Base-by-base conservation (phyloP, 1,140 invertebrate genomes). In the Conopomorpha cramerella region DNA sequence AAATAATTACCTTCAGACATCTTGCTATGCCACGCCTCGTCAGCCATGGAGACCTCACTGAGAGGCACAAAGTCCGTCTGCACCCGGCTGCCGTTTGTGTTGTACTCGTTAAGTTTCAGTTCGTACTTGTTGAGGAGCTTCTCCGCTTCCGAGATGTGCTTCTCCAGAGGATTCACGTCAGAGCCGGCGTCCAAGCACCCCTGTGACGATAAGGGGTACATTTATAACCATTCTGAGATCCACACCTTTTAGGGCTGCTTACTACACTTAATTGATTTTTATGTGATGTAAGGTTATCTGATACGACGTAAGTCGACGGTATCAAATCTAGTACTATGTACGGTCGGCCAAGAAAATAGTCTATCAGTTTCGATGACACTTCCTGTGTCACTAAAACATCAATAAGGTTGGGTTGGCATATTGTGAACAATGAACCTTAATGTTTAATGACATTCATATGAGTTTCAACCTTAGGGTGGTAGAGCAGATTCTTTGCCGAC, bases 91-190 rank as follows among this genome's bases (percentile, higher is more conserved):
- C n/a, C n/a, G 16, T 60, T 72, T 6, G 45, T 55, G 41, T 80
- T 79, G 43, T 76, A 80, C 45, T 83, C 81, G 14, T 67, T 73
- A 10, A 84, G 46, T 39, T 81, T 81, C 14, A 66, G 55, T 34
- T 82, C 79, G 36, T 81, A 82, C 44, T 78, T 82, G 26, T 68
- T 74, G 1, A 83, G 50, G 2, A 83, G 51, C 33, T 78, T 68
- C 45, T 81, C 78, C 8, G 72, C 76, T 17, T 77, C 61, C 2
- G 54, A 52, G 19, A 77, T 64, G 31, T 78, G 67, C 16, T 67
- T 64, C 29, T 64, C 61, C 12, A 77, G 57, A 0, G 64, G 61
- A 34, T 66, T 67, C 7, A 49, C 46, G 17, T 67, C 60, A 7
- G 63, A 41, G 12, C 51, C 49, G 3, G 57, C 44, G 15, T 68